phyloP scores from a whole-genome alignment of 2,113 vertebrate genomes.

The Tamias sibiricus region DNA sequence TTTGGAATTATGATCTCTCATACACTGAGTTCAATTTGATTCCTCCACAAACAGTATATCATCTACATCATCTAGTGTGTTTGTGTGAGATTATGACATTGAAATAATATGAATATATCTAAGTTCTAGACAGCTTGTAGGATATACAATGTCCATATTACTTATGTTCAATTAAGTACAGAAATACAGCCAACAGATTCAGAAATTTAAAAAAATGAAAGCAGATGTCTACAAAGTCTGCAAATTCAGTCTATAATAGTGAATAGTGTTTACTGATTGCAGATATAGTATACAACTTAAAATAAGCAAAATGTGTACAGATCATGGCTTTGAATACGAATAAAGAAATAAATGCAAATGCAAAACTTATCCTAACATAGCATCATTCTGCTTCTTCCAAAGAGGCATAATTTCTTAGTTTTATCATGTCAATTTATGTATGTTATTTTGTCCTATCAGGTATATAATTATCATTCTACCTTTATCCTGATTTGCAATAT shows the following conservation, averaged over 20 bases:
- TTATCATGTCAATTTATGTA: not conserved
- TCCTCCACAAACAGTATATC: not conserved
- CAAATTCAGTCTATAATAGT: not conserved
- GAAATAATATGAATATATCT: not conserved
- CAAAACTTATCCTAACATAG: not conserved
- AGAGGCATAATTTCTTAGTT: not conserved
- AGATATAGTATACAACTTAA: not conserved
- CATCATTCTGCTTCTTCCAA: not conserved
- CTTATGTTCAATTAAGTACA: not conserved
- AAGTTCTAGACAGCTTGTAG: not conserved
- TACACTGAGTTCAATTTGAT: not conserved
- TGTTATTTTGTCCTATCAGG: not conserved
- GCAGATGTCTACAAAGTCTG: not conserved
- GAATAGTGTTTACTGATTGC: not conserved
- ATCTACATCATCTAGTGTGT: not conserved
- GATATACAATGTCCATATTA: not conserved
- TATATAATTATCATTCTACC: not conserved
- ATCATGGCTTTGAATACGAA: not conserved
- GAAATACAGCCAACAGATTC: not conserved
- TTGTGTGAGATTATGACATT: not conserved
- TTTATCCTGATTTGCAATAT: not conserved
- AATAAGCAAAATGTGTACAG: not conserved
- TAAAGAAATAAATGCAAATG: constrained; percentile 6
- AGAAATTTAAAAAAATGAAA: not conserved
- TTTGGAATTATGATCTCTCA: not conserved